A percentile compares a stretch with the other conserved stretches of the same genome.
phyloP scores from a whole-genome alignment of 2,797 vertebrate genomes.

The Hafferia zeledoni region DNA sequence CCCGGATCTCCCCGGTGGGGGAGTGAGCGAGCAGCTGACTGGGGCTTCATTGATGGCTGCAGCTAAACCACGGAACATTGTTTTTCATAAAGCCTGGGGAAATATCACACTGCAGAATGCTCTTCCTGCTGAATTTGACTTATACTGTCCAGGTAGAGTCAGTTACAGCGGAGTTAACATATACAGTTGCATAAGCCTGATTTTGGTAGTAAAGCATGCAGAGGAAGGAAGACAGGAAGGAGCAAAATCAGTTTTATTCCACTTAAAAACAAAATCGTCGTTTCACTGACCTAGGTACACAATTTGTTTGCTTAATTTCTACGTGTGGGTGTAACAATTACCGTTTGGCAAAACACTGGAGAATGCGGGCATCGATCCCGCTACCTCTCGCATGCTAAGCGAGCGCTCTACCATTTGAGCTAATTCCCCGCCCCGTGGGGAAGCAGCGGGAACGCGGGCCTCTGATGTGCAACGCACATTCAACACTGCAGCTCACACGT shows the following conservation, averaged over 20 bases:
- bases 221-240: neutral
- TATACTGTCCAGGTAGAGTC: neutral
- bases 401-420: conserved; percentile 70
- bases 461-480: too few species aligned
- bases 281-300: fast-evolving
- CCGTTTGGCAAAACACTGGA: neutral
- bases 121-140: neutral
- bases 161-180: neutral
- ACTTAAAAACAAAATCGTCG: neutral
- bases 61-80: neutral
- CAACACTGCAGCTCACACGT: too few species aligned
- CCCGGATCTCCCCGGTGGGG: fast-evolving
- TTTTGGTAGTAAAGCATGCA: neutral
- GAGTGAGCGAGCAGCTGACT: neutral
- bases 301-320: neutral
- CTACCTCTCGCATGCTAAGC: conserved; percentile 75
- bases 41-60: neutral
- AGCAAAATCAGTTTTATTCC: neutral
- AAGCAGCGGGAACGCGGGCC: too few species aligned
- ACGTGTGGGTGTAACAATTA: neutral
- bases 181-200: neutral
- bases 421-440: neutral
- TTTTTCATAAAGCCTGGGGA: neutral
- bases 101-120: neutral
- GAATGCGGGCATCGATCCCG: conserved; percentile 65